Percentiles rank a stretch among this genome's conserved stretches.
Conservation (phyloP, 2,797 vertebrate genomes). For the Takifugu rubripes region DNA sequence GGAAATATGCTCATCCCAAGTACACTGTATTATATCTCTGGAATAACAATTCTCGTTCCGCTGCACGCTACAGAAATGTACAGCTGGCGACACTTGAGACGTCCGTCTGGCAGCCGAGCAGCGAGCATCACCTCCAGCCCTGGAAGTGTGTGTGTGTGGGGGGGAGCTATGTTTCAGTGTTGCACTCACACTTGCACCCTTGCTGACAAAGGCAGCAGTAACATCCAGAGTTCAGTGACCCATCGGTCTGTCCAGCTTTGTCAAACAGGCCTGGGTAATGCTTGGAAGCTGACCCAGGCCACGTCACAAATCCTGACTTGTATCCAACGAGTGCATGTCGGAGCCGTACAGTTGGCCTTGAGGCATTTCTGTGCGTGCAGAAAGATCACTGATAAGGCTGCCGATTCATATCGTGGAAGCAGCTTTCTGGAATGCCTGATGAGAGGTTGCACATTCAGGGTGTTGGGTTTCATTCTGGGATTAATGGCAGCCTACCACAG, state of each 20-base stretch:
- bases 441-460: conserved; percentile 15
- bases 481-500: conserved; percentile 36
- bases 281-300: neutral
- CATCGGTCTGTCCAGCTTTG: neutral
- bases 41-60: too few relatives aligned
- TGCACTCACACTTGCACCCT: conserved; percentile 2
- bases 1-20: too few relatives aligned
- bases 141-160: neutral
- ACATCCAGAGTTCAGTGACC: neutral
- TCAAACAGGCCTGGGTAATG: conserved; percentile 1
- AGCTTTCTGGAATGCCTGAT: conserved; percentile 18
- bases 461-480: conserved; percentile 44
- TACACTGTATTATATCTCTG: too few relatives aligned
- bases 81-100: neutral
- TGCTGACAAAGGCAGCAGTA: conserved; percentile 2
- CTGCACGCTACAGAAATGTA: neutral
- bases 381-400: conserved; percentile 8
- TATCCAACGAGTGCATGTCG: neutral
- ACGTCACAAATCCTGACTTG: neutral
- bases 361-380: neutral
- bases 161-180: neutral
- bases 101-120: neutral
- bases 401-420: conserved; percentile 2
- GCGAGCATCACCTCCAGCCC: neutral
- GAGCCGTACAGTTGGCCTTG: neutral